phyloP scores from a whole-genome alignment of 92 coral and sea anemone species.

The Porites divaricata region DNA sequence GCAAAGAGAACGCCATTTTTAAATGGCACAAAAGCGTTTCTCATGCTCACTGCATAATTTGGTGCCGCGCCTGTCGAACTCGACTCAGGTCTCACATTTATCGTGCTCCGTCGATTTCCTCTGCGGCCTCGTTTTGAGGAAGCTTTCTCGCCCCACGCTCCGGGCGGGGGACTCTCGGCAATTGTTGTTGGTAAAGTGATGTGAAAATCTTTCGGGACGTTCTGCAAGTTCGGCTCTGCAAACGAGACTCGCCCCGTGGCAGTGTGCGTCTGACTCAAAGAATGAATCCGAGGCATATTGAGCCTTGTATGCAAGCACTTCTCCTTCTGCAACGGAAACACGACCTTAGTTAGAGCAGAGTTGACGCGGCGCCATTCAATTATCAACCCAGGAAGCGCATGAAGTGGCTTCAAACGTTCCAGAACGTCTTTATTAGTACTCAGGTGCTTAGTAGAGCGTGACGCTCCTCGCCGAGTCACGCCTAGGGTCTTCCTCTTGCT shows the following conservation, averaged over 20 bases:
- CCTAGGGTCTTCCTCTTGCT: slow-evolving; percentile 70
- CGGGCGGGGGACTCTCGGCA: slow-evolving; percentile 90
- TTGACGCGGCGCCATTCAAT: slow-evolving; percentile 97
- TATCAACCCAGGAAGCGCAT: slow-evolving; percentile 87
- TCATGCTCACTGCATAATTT: slow-evolving; percentile 93
- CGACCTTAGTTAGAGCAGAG: slow-evolving; percentile 92
- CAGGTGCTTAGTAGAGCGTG: slow-evolving; percentile 74
- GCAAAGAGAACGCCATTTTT: slow-evolving; percentile 83
- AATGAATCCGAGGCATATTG: slow-evolving; percentile 84
- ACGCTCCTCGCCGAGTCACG: slow-evolving; percentile 76
- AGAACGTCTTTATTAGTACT: slow-evolving; percentile 95
- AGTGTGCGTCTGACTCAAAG: slow-evolving; percentile 87
- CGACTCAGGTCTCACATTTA: slow-evolving; percentile 37
- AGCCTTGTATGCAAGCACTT: slow-evolving; percentile 63
- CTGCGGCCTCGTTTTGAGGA: slow-evolving; percentile 57
- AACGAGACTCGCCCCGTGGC: slow-evolving; percentile 97
- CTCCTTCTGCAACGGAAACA: slow-evolving; percentile 91
- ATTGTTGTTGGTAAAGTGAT: slow-evolving; percentile 84
- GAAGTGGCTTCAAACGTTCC: slow-evolving; percentile 82
- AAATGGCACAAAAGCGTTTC: slow-evolving; percentile 92
- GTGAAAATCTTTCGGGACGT: slow-evolving; percentile 95
- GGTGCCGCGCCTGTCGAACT: slow-evolving; percentile 45
- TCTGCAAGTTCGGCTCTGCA: slow-evolving; percentile 96
- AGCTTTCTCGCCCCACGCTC: slow-evolving; percentile 39
- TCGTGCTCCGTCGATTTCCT: slow-evolving; percentile 21